Evolutionary conservation across 2,113 vertebrate genomes (phyloP).

Genomic region (Albula goreensis): DNA sequence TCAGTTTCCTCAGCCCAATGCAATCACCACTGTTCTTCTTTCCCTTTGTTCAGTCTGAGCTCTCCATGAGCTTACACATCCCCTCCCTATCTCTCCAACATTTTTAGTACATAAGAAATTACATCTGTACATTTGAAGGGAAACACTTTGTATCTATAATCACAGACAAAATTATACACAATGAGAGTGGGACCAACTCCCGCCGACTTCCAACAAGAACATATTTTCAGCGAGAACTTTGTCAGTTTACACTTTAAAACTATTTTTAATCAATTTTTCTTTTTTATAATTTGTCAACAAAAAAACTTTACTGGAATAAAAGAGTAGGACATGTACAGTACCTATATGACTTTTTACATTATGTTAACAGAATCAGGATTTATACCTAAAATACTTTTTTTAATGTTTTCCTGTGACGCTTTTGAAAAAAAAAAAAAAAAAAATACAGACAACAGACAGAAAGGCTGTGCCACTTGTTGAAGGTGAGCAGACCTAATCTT

Average conservation of each 20-base stretch:
- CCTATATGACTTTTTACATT: slow-evolving; percentile 15
- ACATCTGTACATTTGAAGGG: slow-evolving; percentile 40
- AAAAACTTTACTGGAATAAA: slow-evolving; percentile 31
- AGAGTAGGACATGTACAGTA: slow-evolving; percentile 22
- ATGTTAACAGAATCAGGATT: slow-evolving; percentile 18
- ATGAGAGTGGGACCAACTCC: slow-evolving; percentile 12
- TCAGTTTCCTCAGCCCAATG: slow-evolving; percentile 16
- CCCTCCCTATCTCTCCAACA: not conserved
- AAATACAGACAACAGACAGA: slow-evolving; percentile 32
- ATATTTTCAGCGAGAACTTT: slow-evolving; percentile 15
- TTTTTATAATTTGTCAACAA: slow-evolving; percentile 36
- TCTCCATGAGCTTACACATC: slow-evolving; percentile 1
- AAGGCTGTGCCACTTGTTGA: not conserved
- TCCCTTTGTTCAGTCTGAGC: not conserved
- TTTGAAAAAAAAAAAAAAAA: slow-evolving; percentile 26
- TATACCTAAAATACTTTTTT: slow-evolving; percentile 17
- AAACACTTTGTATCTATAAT: slow-evolving; percentile 40
- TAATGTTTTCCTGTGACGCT: slow-evolving; percentile 22
- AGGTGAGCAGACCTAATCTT: not conserved
- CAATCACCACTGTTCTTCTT: not conserved
- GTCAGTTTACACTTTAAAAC: slow-evolving; percentile 22
- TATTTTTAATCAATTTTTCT: slow-evolving; percentile 20
- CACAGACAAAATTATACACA: slow-evolving; percentile 43
- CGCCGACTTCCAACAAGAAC: slow-evolving; percentile 28
- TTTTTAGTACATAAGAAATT: slow-evolving; percentile 38